Conservation (phyloP, 2,113 vertebrate genomes). For the Xenopus borealis region DNA sequence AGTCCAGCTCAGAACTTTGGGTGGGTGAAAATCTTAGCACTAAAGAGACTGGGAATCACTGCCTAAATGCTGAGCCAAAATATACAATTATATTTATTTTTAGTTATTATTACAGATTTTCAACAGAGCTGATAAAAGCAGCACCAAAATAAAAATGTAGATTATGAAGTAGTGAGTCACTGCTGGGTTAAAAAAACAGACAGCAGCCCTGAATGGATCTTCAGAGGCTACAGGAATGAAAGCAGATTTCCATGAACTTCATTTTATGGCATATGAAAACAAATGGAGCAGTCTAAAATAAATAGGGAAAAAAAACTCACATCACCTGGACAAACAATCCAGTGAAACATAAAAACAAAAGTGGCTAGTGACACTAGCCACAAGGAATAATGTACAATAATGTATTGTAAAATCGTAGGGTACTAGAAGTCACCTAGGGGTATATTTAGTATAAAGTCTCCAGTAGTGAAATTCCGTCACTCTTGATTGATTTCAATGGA, state of each 20-base stretch:
- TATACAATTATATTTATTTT: conserved; percentile 15
- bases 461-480: too few relatives aligned
- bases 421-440: too few relatives aligned
- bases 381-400: too few relatives aligned
- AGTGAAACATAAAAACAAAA: too few relatives aligned
- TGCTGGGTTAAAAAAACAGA: background rate
- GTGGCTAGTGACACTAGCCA: too few relatives aligned
- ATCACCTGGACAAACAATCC: too few relatives aligned
- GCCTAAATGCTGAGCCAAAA: background rate
- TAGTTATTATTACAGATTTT: conserved; percentile 9
- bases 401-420: too few relatives aligned
- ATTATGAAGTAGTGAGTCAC: background rate
- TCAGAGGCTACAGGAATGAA: background rate
- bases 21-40: conserved; percentile 8
- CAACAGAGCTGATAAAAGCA: background rate
- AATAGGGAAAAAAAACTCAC: too few relatives aligned
- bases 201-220: background rate
- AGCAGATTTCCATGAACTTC: background rate
- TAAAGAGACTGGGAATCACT: background rate
- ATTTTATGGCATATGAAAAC: too few relatives aligned
- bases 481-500: too few relatives aligned
- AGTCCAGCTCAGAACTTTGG: conserved; percentile 1
- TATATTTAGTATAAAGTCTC: too few relatives aligned
- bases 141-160: background rate
- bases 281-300: too few relatives aligned